Percentiles rank a stretch among this genome's conserved stretches.
Evolutionary conservation across 2,888 invertebrate species (phyloP).

Genomic region (Leptinotarsa rubiginosa): DNA sequence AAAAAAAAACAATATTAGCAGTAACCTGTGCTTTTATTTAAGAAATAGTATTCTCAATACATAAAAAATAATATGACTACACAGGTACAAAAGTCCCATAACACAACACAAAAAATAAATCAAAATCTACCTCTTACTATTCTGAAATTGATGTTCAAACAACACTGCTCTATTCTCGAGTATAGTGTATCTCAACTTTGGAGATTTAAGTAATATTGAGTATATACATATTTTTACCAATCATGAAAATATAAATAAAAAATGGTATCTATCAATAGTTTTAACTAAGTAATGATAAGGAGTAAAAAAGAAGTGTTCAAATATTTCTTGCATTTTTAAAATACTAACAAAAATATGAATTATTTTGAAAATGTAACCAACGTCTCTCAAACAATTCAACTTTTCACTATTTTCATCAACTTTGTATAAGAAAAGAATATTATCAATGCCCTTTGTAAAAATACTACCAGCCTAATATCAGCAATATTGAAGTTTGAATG

Average conservation of each 20-base stretch:
- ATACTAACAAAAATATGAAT: too few species aligned
- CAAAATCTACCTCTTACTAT: not conserved
- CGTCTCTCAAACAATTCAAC: not conserved
- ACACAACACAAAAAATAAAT: not conserved
- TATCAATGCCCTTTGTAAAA: not conserved
- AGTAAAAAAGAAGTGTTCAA: too few species aligned
- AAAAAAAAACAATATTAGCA: not conserved
- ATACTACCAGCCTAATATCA: not conserved
- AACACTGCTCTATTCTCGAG: not conserved
- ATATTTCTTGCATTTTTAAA: too few species aligned
- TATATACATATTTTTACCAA: not conserved
- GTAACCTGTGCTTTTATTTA: constrained; percentile 6
- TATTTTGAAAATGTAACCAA: not conserved
- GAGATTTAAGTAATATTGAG: not conserved
- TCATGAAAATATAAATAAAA: not conserved
- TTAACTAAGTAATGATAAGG: too few species aligned
- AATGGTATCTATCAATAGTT: not conserved
- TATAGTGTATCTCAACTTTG: not conserved
- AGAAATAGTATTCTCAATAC: constrained; percentile 4
- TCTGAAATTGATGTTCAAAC: not conserved
- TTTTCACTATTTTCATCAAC: not conserved
- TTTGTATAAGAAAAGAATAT: not conserved
- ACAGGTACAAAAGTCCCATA: constrained; percentile 6
- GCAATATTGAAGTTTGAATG: not conserved
- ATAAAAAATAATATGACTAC: constrained; percentile 4